Evolutionary conservation across 2,797 vertebrate genomes (phyloP), one percentile per base, ranked within the genome.

Genomic region (Chromobotia macracanthus): DNA sequence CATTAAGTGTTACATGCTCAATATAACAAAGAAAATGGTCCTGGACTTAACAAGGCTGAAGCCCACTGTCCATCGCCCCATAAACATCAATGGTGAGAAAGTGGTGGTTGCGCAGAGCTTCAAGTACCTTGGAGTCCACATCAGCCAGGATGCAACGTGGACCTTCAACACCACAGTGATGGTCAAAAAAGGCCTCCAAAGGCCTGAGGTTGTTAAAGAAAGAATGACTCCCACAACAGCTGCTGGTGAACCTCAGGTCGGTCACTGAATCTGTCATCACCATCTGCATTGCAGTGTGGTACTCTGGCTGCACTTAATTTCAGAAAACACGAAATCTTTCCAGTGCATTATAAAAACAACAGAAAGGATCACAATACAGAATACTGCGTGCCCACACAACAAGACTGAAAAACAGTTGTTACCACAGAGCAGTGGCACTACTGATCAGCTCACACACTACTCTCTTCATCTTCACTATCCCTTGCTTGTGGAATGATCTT

Each of bases 121-220:
- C n/a, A 50, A 53, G 15, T 41, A 51, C 48, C 28, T 66, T 35
- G 5, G 61, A n/a, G 60, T 75, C 3, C 11, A 75, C 1, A 63
- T 63, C 44, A 74, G 31, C 19, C 56, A 50, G 1, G 19, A 61
- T 46, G 46, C n/a, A 7, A 16, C 58, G 0, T 75, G 46, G 67
- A 18, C 41, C 3, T 8, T 10, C 2, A 63, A 53, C 56, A 78
- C 56, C 10, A 60, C 25, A 58, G 12, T 16, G 44, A 35, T 71
- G 41, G 66, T 63, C 2, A 70, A 65, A 63, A 75, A 75, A 35
- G 25, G 25, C 13, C 28, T 25, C 4, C 31, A 55, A 50, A 55
- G 1, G 35, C 35, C 1, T 72, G 16, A 79, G 69, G 38, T 18
- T 63, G 25, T 19, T 80, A 18, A 73, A 80, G 23, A 72, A 25